phyloP scores from a whole-genome alignment of 2,888 invertebrate species.

The Emmelina monodactyla region DNA sequence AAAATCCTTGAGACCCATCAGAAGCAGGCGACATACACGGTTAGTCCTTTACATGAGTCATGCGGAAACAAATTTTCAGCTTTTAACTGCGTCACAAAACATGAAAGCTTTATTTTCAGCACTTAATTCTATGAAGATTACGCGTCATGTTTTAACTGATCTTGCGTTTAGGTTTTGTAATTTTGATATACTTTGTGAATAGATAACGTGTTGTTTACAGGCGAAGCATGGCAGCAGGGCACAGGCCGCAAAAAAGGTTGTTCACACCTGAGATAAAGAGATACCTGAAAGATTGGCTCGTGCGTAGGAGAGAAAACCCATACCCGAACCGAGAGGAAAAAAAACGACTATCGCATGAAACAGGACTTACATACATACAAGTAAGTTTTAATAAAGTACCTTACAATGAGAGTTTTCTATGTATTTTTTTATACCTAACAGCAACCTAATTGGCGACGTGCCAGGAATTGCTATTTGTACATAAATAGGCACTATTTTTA shows the following conservation, averaged over 20 bases:
- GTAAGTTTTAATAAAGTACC: constrained; percentile 39
- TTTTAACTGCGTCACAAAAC: constrained; percentile 38
- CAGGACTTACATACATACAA: constrained; percentile 80
- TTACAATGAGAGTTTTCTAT: constrained; percentile 6
- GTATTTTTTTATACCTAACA: constrained; percentile 39
- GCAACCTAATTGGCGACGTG: constrained; percentile 57
- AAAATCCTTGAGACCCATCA: constrained; percentile 69
- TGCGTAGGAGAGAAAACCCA: constrained; percentile 78
- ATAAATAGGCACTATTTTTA: constrained; percentile 64
- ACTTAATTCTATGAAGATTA: constrained; percentile 12
- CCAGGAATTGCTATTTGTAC: constrained; percentile 60
- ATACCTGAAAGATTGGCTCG: constrained; percentile 79
- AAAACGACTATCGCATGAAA: constrained; percentile 74
- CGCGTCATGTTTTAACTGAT: constrained; percentile 3
- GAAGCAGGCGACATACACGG: constrained; percentile 77
- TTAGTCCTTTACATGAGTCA: constrained; percentile 59
- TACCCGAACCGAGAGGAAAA: constrained; percentile 82
- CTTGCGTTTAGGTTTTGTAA: constrained; percentile 4
- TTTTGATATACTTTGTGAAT: neutral
- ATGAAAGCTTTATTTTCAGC: constrained; percentile 24
- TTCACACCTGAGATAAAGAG: constrained; percentile 83
- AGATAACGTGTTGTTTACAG: constrained; percentile 28
- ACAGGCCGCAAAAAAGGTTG: constrained; percentile 73
- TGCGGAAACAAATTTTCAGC: constrained; percentile 16
- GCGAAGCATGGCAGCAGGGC: constrained; percentile 65